Percentiles rank a stretch among this genome's conserved stretches.
Conservation (phyloP, 2,888 invertebrate genomes). For the Lobophora halterata region DNA sequence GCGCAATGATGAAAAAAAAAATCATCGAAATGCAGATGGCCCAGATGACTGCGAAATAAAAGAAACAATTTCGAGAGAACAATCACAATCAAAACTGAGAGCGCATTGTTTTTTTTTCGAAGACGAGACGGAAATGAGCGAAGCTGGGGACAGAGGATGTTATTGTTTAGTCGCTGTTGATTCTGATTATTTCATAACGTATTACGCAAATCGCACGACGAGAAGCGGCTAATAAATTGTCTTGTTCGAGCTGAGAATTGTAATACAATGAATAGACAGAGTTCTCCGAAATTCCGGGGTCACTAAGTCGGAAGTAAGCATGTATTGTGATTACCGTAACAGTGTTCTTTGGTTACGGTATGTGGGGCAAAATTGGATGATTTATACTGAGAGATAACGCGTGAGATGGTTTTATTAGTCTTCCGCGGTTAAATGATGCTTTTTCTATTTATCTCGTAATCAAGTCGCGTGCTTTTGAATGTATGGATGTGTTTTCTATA, state of each 20-base stretch:
- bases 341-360: too few relatives aligned
- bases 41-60: constrained; percentile 46
- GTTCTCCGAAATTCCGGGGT: constrained; percentile 27
- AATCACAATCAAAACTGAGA: constrained; percentile 59
- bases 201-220: constrained; percentile 51
- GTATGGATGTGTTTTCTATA: constrained; percentile 16
- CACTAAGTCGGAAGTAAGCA: constrained; percentile 29
- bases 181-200: constrained; percentile 51
- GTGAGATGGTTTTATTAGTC: constrained; percentile 8
- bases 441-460: constrained; percentile 12
- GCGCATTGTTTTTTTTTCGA: constrained; percentile 58
- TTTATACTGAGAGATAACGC: constrained; percentile 24
- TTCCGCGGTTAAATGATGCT: constrained; percentile 1
- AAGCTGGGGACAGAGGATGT: constrained; percentile 53
- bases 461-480: constrained; percentile 12
- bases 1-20: constrained; percentile 19
- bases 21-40: constrained; percentile 32
- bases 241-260: constrained; percentile 35
- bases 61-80: constrained; percentile 43
- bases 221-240: constrained; percentile 36
- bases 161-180: constrained; percentile 56
- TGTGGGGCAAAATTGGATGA: constrained; percentile 21
- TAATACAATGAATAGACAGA: constrained; percentile 33
- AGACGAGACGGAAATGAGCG: constrained; percentile 59
- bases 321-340: constrained; percentile 25